phyloP scores from a whole-genome alignment of 2,888 invertebrate species.

The Desoria tigrina region DNA sequence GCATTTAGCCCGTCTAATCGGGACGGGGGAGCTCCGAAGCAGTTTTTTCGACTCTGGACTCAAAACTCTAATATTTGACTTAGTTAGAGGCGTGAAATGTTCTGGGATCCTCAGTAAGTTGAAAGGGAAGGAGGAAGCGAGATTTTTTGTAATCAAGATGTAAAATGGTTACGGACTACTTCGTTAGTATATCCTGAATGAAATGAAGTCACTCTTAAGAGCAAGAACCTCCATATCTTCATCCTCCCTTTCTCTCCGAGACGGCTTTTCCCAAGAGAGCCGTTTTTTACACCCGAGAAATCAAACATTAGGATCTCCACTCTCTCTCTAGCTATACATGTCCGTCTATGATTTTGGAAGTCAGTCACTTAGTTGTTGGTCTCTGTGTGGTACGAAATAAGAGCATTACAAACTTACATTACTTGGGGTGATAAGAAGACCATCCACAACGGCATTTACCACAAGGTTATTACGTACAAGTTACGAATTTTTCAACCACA shows the following conservation, averaged over 20 bases:
- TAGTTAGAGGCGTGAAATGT: constrained; percentile 11
- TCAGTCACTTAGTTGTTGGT: not conserved
- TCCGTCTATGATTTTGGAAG: not conserved
- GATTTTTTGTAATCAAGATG: constrained; percentile 32
- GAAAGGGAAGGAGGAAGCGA: constrained; percentile 11
- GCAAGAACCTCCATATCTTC: too few relatives aligned
- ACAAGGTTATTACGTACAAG: too few relatives aligned
- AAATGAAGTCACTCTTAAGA: too few relatives aligned
- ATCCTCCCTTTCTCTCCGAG: not conserved
- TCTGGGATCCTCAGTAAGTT: not conserved
- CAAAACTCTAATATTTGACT: constrained; percentile 10
- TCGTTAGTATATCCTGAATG: too few relatives aligned
- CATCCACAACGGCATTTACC: too few relatives aligned
- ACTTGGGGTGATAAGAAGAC: constrained; percentile 7
- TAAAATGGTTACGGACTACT: constrained; percentile 17
- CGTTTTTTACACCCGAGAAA: constrained; percentile 32
- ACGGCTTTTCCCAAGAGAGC: constrained; percentile 10
- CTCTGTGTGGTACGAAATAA: too few relatives aligned
- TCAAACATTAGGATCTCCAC: constrained; percentile 23
- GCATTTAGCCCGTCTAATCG: too few relatives aligned
- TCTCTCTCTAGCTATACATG: not conserved
- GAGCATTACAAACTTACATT: not conserved
- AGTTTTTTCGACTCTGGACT: too few relatives aligned
- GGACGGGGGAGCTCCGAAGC: too few relatives aligned
- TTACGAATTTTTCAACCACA: too few relatives aligned